Evolutionary conservation across 1,140 invertebrate species (phyloP).

Genomic region (Bombus superbus): DNA sequence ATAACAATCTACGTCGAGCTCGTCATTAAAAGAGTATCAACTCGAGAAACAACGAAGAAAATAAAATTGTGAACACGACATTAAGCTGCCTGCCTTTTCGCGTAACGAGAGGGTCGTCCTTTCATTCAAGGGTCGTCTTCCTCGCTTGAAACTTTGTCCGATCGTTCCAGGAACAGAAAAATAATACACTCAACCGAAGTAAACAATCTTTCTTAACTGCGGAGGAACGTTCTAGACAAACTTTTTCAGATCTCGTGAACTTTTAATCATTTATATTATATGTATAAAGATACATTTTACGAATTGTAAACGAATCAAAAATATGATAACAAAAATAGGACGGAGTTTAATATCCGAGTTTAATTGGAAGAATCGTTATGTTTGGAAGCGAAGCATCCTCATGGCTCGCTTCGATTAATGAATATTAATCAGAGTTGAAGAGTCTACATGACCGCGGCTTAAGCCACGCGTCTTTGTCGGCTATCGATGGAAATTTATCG

Average conservation of each 20-base stretch:
- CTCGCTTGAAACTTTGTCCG: not conserved
- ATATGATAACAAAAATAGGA: not conserved
- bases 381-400: not conserved
- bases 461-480: not conserved
- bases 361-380: conserved; percentile 28
- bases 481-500: not conserved
- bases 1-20: not conserved
- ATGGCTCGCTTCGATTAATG: conserved; percentile 7
- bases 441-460: not conserved
- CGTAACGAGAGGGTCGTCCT: conserved; percentile 1
- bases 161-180: not conserved
- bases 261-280: not conserved
- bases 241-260: not conserved
- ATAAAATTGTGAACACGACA: not conserved
- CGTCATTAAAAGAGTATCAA: not conserved
- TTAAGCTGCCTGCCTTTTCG: not conserved
- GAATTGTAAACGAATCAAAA: not conserved
- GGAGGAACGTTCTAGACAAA: not conserved
- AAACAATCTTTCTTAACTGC: too few species aligned
- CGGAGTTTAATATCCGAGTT: not conserved
- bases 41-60: not conserved
- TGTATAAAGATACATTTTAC: not conserved
- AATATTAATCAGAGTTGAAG: conserved; percentile 30
- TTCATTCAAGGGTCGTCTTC: not conserved
- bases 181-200: not conserved